Conservation (phyloP, 2,113 vertebrate genomes). For the Zapus hudsonius region DNA sequence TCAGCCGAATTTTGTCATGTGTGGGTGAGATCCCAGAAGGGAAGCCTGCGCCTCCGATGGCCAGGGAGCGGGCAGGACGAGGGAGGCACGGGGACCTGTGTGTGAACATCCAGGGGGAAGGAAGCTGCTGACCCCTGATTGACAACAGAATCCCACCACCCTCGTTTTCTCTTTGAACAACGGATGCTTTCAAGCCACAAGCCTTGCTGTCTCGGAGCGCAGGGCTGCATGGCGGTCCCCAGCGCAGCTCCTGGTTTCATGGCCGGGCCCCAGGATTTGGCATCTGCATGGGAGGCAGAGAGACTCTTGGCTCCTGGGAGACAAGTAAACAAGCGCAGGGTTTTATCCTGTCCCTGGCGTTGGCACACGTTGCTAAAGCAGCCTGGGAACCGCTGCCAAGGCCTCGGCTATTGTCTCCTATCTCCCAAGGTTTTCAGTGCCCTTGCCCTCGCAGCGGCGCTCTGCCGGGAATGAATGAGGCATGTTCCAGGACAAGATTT, state of each 20-base stretch:
- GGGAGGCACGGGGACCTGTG: background rate
- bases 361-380: slow-evolving; percentile 63
- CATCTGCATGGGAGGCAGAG: slow-evolving; percentile 55
- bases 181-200: slow-evolving; percentile 73
- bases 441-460: slow-evolving; percentile 52
- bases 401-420: slow-evolving; percentile 67
- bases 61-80: background rate
- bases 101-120: slow-evolving; percentile 60
- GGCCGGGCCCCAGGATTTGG: slow-evolving; percentile 58
- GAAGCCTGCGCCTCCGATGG: slow-evolving; percentile 41
- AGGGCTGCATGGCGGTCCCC: slow-evolving; percentile 63
- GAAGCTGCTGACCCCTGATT: slow-evolving; percentile 58
- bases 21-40: slow-evolving; percentile 79
- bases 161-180: slow-evolving; percentile 41
- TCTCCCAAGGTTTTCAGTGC: slow-evolving; percentile 70
- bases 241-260: background rate
- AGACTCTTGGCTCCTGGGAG: slow-evolving; percentile 66
- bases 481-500: slow-evolving; percentile 77
- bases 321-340: slow-evolving; percentile 55
- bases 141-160: slow-evolving; percentile 67
- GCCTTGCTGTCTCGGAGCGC: slow-evolving; percentile 66
- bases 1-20: slow-evolving; percentile 84
- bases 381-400: slow-evolving; percentile 48
- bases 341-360: slow-evolving; percentile 62
- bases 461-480: slow-evolving; percentile 67